Evolutionary conservation across 2,113 vertebrate species (phyloP), one percentile per base, ranked within the genome.

Genomic region (Trinectes maculatus): DNA sequence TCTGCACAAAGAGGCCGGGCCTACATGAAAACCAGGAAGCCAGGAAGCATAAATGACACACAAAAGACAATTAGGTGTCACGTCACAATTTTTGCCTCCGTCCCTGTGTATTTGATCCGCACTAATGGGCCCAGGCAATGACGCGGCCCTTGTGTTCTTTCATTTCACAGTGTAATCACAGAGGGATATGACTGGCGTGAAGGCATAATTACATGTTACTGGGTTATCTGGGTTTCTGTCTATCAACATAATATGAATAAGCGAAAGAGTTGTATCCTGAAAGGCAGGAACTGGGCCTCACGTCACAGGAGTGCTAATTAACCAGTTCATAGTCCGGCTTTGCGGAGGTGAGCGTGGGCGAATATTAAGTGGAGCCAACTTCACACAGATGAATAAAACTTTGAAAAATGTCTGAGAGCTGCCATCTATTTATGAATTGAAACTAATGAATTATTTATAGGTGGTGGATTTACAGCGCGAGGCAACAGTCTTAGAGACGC

Each of bases 381-480:
- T 81, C 44, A 44, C 22, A 47, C 8, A 43, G 44, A 36, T 49
- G 48, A 79, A 76, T 70, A 48, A 51, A 51, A 51, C 15, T 37
- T 22, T 52, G 54, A 60, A 25, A 65, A 39, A 68, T 36, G 31
- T 25, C 67, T 60, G 5, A 28, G 46, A 53, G 58, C 18, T 12
- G 24, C 15, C 25, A 26, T 55, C 33, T 69, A 70, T 77, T 70
- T 66, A 64, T 53, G 25, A 71, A 71, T 55, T 75, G 19, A 62
- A 67, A 62, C 61, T 44, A 36, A 55, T 69, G 61, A 84, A 82
- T 71, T 42, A 84, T 73, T 56, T 58, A 79, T 71, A 28, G 39
- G 26, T 13, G 25, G 12, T 51, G 53, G 57, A 47, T 80, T 71
- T 31, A 58, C 25, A 56, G 65, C 47, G 28, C 18, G 52, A 44